Conservation (phyloP, 92 coral and sea anemone species). For the Porites rus region DNA sequence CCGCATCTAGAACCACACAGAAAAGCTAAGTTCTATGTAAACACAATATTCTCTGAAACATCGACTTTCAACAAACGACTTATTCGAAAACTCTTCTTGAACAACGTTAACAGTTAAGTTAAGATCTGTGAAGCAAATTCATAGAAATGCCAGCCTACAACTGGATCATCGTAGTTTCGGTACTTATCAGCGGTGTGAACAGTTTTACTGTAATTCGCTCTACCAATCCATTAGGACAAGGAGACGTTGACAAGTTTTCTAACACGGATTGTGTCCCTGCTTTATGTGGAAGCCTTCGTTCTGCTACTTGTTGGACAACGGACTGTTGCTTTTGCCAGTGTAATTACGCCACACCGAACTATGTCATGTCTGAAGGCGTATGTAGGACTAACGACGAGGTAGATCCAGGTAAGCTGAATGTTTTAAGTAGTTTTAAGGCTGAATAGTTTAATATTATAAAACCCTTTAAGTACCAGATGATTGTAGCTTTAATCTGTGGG, state of each 20-base stretch:
- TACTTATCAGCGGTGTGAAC: neutral
- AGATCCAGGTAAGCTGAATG: conserved; percentile 1
- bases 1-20: neutral
- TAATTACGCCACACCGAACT: neutral
- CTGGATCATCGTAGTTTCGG: neutral
- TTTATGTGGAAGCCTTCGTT: neutral
- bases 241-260: neutral
- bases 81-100: neutral
- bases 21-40: neutral
- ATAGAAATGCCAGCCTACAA: too few species aligned
- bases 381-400: neutral
- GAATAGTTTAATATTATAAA: neutral
- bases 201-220: conserved; percentile 9
- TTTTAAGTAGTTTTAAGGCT: too few species aligned
- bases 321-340: conserved; percentile 10
- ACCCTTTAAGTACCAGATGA: neutral
- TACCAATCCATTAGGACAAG: neutral
- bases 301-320: neutral
- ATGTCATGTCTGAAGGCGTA: neutral
- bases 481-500: too few species aligned
- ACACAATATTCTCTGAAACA: neutral
- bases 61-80: neutral
- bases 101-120: neutral
- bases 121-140: neutral
- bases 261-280: neutral